phyloP scores from a whole-genome alignment of 2,888 invertebrate genomes.

The Eupithecia dodoneata region DNA sequence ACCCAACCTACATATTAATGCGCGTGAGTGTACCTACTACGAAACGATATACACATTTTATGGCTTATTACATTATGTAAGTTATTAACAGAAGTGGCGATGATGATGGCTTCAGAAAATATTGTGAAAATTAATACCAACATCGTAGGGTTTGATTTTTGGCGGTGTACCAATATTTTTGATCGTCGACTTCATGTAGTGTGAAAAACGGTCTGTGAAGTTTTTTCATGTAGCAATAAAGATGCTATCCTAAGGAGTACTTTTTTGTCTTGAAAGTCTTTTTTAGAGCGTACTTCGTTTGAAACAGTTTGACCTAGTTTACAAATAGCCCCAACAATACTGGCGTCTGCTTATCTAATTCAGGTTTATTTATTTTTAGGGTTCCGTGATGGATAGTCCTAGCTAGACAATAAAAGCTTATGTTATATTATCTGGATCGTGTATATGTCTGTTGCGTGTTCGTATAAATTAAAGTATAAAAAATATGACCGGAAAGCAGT shows the following conservation, averaged over 20 bases:
- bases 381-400: not conserved
- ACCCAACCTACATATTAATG: not conserved
- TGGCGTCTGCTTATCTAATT: not conserved
- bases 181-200: not conserved
- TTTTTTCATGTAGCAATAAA: no score
- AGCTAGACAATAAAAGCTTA: not conserved
- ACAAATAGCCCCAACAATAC: not conserved
- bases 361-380: not conserved
- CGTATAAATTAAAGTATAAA: no score
- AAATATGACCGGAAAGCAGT: no score
- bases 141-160: not conserved
- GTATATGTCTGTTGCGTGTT: no score
- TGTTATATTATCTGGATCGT: no score
- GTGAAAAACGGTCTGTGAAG: not conserved
- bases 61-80: not conserved
- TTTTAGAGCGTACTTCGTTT: not conserved
- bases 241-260: no score
- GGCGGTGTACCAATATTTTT: conserved; percentile 23
- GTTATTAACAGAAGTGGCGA: not conserved
- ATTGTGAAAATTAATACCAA: not conserved
- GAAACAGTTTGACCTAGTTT: not conserved
- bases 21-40: not conserved
- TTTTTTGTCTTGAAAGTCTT: no score
- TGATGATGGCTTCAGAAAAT: conserved; percentile 12
- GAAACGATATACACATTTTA: conserved; percentile 1